These are phyloP conservation scores for Struthidea cinerea DNA, from an alignment of 2,113 vertebrate species.

Conservation along the genomic window DNA sequence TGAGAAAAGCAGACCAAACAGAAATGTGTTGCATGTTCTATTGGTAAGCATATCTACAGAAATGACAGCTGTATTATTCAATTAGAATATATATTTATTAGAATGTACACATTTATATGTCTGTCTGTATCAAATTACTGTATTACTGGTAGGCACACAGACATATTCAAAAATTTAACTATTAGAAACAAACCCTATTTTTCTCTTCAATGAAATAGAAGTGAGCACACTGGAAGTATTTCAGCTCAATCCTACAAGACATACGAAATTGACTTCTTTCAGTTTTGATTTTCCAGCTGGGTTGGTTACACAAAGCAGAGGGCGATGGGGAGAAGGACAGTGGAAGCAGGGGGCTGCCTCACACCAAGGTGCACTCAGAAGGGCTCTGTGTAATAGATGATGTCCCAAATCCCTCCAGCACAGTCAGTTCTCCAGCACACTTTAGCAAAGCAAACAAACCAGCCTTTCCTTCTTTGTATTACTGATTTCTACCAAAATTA, in stretches of 20 bases:
- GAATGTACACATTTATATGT: neutral
- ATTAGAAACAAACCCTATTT: neutral
- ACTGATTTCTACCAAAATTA: neutral
- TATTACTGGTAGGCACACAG: neutral
- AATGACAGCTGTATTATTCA: neutral
- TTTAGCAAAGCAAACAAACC: neutral
- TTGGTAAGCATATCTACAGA: neutral
- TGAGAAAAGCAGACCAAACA: neutral
- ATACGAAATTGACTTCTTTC: neutral
- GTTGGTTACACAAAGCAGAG: neutral
- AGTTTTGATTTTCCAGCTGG: neutral
- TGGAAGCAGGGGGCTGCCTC: neutral
- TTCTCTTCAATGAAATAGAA: neutral
- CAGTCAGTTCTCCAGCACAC: neutral
- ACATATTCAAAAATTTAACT: neutral
- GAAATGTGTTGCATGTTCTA: neutral
- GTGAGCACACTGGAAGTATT: neutral
- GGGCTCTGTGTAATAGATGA: neutral
- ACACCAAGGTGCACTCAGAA: neutral
- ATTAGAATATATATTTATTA: neutral
- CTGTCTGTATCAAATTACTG: neutral
- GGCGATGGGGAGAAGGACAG: rapidly evolving
- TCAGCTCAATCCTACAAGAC: neutral
- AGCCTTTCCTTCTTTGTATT: neutral
- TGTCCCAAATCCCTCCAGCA: neutral